Conservation (phyloP, 2,113 vertebrate species). For the Sialia sialis region DNA sequence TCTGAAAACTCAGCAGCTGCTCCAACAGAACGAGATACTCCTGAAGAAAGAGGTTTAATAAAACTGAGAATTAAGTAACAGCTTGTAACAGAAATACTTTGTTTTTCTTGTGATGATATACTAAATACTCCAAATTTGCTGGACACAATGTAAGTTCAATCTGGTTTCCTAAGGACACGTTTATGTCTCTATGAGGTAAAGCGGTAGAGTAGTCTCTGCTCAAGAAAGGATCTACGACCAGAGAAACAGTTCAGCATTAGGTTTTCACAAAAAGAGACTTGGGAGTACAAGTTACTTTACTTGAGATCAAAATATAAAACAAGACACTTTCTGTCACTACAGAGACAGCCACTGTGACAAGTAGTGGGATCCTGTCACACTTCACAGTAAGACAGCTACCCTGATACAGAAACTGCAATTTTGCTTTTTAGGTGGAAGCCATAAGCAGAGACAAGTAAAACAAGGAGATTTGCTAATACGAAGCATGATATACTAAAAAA, state of each 20-base stretch:
- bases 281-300: background rate
- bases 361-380: background rate
- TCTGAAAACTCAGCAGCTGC: background rate
- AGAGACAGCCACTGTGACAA: background rate
- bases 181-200: background rate
- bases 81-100: background rate
- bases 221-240: fast-evolving
- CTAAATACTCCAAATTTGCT: background rate
- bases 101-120: background rate
- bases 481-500: background rate
- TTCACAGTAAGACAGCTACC: background rate
- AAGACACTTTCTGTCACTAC: background rate
- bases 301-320: background rate
- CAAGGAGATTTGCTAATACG: background rate
- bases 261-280: background rate
- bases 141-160: background rate
- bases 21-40: background rate
- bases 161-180: background rate
- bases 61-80: background rate
- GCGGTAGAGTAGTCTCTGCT: background rate
- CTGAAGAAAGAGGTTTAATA: background rate
- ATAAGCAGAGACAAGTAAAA: background rate
- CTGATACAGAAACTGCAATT: background rate
- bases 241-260: background rate
- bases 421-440: background rate